Conservation (phyloP, 2,888 invertebrate genomes). For the Ophraella communa region DNA sequence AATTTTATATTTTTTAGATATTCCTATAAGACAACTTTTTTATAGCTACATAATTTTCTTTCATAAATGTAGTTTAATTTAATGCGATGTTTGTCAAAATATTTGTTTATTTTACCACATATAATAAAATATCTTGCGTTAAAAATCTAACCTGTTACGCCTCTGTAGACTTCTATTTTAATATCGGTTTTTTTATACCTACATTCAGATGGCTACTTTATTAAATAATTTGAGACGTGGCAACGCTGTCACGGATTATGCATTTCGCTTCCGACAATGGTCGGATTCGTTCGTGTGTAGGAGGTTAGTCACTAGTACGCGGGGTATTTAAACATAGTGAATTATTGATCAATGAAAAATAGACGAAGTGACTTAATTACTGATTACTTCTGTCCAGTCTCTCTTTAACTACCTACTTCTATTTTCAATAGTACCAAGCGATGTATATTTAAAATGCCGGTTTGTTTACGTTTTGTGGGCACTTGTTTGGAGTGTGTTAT, state of each 20-base stretch:
- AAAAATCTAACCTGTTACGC: too few relatives aligned
- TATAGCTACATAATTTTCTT: too few relatives aligned
- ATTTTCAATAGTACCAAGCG: constrained; percentile 26
- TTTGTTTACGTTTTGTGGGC: constrained; percentile 12
- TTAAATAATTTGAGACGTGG: constrained; percentile 36
- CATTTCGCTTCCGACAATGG: constrained; percentile 40
- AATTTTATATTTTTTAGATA: too few relatives aligned
- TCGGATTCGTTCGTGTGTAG: constrained; percentile 34
- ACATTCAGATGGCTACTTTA: too few relatives aligned
- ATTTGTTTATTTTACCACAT: too few relatives aligned
- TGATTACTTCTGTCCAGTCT: constrained; percentile 46
- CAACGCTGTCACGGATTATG: constrained; percentile 24
- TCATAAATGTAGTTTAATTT: too few relatives aligned
- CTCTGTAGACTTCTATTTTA: too few relatives aligned
- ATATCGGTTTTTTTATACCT: background rate
- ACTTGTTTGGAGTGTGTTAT: constrained; percentile 1
- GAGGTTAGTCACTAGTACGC: constrained; percentile 40
- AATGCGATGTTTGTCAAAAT: too few relatives aligned
- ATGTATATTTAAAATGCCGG: background rate
- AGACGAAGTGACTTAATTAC: constrained; percentile 45
- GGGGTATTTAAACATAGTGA: constrained; percentile 55
- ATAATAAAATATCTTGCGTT: too few relatives aligned
- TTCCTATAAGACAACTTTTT: too few relatives aligned
- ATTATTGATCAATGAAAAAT: constrained; percentile 54
- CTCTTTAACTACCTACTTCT: constrained; percentile 33